These are phyloP conservation scores for Caenorhabditis sulstoni DNA, from an alignment of 2,888 invertebrate genomes.

Conservation along the genomic window DNA sequence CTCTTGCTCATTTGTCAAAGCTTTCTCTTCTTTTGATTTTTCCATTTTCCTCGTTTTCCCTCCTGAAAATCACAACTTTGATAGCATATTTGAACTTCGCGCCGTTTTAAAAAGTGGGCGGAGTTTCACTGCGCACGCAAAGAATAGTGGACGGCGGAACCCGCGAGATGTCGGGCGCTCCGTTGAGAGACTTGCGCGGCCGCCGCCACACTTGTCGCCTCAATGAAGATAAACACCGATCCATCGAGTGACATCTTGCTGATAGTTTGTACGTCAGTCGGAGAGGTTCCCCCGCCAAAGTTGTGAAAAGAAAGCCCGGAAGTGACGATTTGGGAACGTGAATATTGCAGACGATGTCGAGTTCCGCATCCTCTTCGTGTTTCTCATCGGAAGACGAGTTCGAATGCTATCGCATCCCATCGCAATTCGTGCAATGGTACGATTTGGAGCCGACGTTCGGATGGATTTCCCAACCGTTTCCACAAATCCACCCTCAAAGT, in stretches of 20 bases:
- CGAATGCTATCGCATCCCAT: slow-evolving; percentile 34
- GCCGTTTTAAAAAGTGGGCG: slow-evolving; percentile 16
- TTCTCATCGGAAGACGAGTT: slow-evolving; percentile 24
- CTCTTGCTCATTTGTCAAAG: background rate
- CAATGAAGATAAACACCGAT: slow-evolving; percentile 60
- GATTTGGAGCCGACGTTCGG: slow-evolving; percentile 48
- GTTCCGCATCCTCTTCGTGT: background rate
- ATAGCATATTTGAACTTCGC: no score
- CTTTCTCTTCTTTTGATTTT: background rate
- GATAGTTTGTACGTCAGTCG: slow-evolving; percentile 59
- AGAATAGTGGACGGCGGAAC: slow-evolving; percentile 4
- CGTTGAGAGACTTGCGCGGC: background rate
- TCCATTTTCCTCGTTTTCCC: background rate
- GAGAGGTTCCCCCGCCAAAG: slow-evolving; percentile 47
- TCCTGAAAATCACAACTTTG: background rate
- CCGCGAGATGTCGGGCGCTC: slow-evolving; percentile 31
- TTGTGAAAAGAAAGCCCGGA: slow-evolving; percentile 3
- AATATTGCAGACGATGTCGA: background rate
- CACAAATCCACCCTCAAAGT: background rate
- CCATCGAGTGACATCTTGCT: slow-evolving; percentile 60
- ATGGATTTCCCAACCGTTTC: background rate
- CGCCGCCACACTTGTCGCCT: background rate
- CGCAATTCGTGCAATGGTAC: slow-evolving; percentile 37
- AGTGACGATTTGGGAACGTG: no score
- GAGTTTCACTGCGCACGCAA: slow-evolving; percentile 7